Conservation (phyloP, 2,113 vertebrate genomes). For the Lichenostomus cassidix region DNA sequence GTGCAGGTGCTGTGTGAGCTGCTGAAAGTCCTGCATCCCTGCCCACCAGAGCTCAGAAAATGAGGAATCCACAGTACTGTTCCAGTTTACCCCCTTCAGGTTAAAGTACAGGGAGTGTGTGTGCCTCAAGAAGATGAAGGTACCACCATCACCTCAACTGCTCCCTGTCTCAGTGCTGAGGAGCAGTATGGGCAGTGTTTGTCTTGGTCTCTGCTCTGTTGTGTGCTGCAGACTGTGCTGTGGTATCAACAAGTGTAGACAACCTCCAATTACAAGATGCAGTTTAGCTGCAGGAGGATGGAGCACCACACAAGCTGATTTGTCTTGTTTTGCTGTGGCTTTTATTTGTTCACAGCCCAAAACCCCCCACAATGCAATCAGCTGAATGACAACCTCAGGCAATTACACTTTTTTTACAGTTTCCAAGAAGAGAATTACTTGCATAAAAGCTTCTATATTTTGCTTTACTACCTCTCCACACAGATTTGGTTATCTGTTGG, state of each 20-base stretch:
- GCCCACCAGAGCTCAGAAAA: background rate
- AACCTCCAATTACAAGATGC: background rate
- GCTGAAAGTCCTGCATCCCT: background rate
- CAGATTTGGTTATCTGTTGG: background rate
- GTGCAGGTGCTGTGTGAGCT: background rate
- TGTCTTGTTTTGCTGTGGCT: background rate
- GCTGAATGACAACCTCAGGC: background rate
- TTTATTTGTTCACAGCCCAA: background rate
- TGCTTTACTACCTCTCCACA: background rate
- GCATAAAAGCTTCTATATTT: background rate
- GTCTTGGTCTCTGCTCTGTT: background rate
- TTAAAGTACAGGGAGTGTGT: background rate
- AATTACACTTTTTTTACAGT: background rate
- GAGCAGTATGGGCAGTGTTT: background rate
- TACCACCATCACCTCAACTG: background rate
- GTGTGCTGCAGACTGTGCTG: background rate
- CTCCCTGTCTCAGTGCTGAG: background rate
- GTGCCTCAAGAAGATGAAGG: background rate
- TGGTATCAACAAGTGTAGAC: background rate
- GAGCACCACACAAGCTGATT: background rate
- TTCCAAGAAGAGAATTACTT: background rate
- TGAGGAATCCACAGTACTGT: background rate
- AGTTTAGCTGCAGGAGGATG: background rate
- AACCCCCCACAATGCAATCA: background rate
- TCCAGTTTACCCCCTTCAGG: background rate